Conservation (phyloP, 2,888 invertebrate genomes). For the Habrosyne pyritoides region DNA sequence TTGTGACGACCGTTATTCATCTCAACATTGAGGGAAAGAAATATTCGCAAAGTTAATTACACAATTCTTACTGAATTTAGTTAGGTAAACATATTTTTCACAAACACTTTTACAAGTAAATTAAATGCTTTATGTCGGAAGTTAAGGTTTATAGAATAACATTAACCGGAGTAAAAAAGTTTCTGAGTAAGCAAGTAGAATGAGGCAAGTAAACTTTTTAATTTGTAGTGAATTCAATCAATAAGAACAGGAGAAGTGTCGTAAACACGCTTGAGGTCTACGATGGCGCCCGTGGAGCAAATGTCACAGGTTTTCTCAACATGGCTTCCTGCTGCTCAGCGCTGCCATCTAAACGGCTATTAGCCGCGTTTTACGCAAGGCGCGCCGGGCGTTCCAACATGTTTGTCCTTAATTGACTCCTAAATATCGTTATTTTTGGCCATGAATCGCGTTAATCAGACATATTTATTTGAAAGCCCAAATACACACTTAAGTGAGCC, state of each 20-base stretch:
- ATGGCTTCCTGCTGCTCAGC: conserved; percentile 74
- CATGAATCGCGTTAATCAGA: conserved; percentile 72
- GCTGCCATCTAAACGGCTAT: conserved; percentile 69
- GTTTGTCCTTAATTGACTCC: conserved; percentile 75
- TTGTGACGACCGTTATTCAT: too few species aligned
- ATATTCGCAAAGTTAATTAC: too few species aligned
- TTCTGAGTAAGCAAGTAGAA: conserved; percentile 20
- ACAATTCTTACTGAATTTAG: too few species aligned
- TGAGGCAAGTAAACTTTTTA: conserved; percentile 56
- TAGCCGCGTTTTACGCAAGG: conserved; percentile 73
- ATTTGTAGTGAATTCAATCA: conserved; percentile 68
- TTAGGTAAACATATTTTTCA: too few species aligned
- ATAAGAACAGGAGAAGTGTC: conserved; percentile 62
- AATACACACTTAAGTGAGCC: conserved; percentile 54
- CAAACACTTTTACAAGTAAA: too few species aligned
- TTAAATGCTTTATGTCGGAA: too few species aligned
- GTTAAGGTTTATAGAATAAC: too few species aligned
- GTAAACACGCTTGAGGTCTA: conserved; percentile 54
- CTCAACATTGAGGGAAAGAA: too few species aligned
- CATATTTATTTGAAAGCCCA: conserved; percentile 68
- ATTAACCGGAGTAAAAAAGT: too few species aligned
- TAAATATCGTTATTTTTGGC: conserved; percentile 76
- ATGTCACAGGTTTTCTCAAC: conserved; percentile 56
- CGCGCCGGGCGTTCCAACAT: conserved; percentile 64
- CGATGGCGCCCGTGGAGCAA: conserved; percentile 53